Conservation (phyloP, 2,888 invertebrate species). For the Cryptosula pallasiana region DNA sequence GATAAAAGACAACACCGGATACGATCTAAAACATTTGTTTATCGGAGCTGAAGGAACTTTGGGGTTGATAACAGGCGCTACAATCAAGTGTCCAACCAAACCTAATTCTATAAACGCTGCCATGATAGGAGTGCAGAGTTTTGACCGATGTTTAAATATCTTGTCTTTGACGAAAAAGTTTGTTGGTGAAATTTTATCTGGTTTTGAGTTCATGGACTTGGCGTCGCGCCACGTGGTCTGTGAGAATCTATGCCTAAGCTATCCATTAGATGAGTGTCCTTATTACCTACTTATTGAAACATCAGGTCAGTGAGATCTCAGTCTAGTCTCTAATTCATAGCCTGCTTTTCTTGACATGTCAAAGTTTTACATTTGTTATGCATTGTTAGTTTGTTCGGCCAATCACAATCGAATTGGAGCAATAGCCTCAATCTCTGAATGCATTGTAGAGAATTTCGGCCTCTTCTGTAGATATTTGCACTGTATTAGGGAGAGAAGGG, state of each 20-base stretch:
- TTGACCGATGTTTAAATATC: conserved; percentile 71
- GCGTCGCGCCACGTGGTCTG: conserved; percentile 66
- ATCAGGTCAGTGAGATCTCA: conserved; percentile 50
- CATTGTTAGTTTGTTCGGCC: no score
- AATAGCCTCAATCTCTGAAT: no score
- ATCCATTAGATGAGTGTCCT: conserved; percentile 48
- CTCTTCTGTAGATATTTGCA: no score
- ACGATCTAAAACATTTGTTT: conserved; percentile 91
- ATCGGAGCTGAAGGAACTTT: conserved; percentile 96
- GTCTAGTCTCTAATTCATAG: neutral
- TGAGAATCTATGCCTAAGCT: conserved; percentile 60
- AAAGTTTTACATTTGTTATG: no score
- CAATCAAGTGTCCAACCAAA: conserved; percentile 80
- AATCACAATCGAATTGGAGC: no score
- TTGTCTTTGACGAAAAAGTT: conserved; percentile 66
- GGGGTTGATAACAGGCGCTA: conserved; percentile 86
- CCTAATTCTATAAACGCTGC: conserved; percentile 79
- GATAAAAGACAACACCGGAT: conserved; percentile 96
- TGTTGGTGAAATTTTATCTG: conserved; percentile 84
- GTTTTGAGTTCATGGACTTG: conserved; percentile 89
- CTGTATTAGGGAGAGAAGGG: no score
- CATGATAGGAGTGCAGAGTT: conserved; percentile 75
- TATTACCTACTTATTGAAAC: conserved; percentile 53
- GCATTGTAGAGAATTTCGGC: no score
- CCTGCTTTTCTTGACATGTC: no score